Base-by-base conservation (phyloP, 2,113 vertebrate species). In the Chascanopsetta lugubris region DNA sequence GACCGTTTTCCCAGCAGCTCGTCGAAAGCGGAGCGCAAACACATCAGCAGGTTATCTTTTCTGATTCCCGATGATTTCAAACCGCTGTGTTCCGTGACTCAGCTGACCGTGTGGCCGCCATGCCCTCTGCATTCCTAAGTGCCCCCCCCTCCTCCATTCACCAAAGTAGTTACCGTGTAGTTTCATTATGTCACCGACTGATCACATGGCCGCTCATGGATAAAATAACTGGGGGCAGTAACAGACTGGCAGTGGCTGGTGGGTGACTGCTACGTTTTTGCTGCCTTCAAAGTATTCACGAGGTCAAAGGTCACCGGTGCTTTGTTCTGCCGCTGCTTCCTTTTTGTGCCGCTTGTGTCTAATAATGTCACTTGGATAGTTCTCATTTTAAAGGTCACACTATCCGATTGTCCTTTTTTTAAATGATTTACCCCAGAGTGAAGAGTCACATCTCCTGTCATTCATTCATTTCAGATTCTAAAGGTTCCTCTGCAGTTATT, bases 151-250 rank as follows among this genome's bases (percentile, higher is more conserved):
- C 57, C 60, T 55, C 50, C 53, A 8, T 59, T 42, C 47, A 22
- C 50, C 68, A 61, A 67, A 81, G 70, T 65, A 30, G 77, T 76
- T 72, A 77, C 74, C 62, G 5, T 71, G 80, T 72, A 70, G 63
- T 80, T 80, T 73, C 15, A 24, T 51, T 55, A 79, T 63, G 79
- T 81, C 80, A 77, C 80, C 5, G 55, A 50, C 54, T 71, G 38
- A 63, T 86, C 87, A 84, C 85, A 80, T 81, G 85, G 42, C 53
- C 60, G 61, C 20, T 79, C 79, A 84, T 61, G 57, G 73, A 73
- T 75, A 59, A 82, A 70, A 72, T 62, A 32, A 49, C 34, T 46
- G 67, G 47, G 34, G 57, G 27, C 40, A 32, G 50, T 12, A 42
- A 5, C 15, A 60, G 22, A 34, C 30, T 15, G 12, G 13, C 34